Evolutionary conservation across 2,888 invertebrate genomes (phyloP), one percentile per base, ranked within the genome.

Genomic region (Polietes domitor): DNA sequence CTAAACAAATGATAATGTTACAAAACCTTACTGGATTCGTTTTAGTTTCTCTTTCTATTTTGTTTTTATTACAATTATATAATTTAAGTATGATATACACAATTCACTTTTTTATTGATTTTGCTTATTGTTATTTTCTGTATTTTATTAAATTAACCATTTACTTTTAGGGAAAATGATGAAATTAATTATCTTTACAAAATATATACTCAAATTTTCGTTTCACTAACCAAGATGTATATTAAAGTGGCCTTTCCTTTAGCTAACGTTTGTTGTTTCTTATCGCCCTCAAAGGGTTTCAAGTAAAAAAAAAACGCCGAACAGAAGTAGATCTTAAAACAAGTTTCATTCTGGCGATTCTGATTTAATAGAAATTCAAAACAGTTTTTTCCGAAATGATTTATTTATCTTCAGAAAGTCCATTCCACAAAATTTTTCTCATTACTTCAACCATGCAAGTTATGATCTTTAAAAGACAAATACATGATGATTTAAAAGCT

Each of bases 381-480:
- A 37, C 37, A 7, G 12, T 37, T 3, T 37, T 37, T 7, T 37
- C 10, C 37, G 37, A 37, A 1, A 37, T 7, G 37, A 37, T 37
- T n/a, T n/a, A n/a, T n/a, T 9, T 17, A 53, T 82, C 77, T 80
- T n/a, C 32, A 32, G 32, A 32, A 32, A 5, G 32, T 32, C 37
- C 37, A 37, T 37, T 37, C 37, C 37, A 37, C 37, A 37, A 37
- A 2, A 37, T 37, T 1, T 28, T 37, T 1, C 37, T 7, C 37
- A 3, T 9, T 7, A 37, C 9, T 37, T 37, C 1, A 37, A 65
- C 37, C 7, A 37, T 37, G 12, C 37, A 37, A 7, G 37, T 37
- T 37, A 37, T 12, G 37, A 58, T 82, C 77, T 80, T 17, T 37
- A 68, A n/a, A n/a, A 77, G 77, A 77, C 73, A 68, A 41, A 79